Conservation (phyloP, 2,888 invertebrate species). For the Diogma glabrata region DNA sequence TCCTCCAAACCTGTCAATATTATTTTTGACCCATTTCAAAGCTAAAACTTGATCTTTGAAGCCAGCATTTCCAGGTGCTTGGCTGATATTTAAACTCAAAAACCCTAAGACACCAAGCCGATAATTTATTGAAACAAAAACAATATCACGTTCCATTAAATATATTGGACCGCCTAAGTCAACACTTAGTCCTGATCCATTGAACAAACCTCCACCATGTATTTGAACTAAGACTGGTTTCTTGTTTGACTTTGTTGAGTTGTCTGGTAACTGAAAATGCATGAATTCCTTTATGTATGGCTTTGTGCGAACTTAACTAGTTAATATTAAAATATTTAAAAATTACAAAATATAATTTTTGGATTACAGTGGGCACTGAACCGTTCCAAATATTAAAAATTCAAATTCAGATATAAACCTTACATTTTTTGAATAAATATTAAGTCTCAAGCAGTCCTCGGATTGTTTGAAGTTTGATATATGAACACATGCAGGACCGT, state of each 20-base stretch:
- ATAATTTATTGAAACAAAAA: slow-evolving; percentile 58
- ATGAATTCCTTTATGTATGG: too few species aligned
- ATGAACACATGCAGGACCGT: too few species aligned
- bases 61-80: slow-evolving; percentile 58
- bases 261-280: background rate
- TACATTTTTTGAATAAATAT: too few species aligned
- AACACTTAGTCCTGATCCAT: slow-evolving; percentile 23
- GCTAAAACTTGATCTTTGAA: slow-evolving; percentile 62
- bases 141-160: slow-evolving; percentile 51
- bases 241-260: background rate
- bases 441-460: too few species aligned
- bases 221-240: slow-evolving; percentile 28
- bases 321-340: too few species aligned
- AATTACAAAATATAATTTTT: too few species aligned
- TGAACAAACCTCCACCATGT: slow-evolving; percentile 27
- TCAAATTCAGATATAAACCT: too few species aligned
- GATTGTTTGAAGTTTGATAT: too few species aligned
- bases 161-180: slow-evolving; percentile 37
- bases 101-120: slow-evolving; percentile 64
- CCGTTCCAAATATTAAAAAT: too few species aligned
- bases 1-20: slow-evolving; percentile 59
- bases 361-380: too few species aligned
- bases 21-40: slow-evolving; percentile 54
- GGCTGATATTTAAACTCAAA: slow-evolving; percentile 57
- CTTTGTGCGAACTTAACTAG: too few species aligned